Evolutionary conservation across 92 coral and sea anemone genomes (phyloP).

Genomic region (Chrysogorgia sp.): DNA sequence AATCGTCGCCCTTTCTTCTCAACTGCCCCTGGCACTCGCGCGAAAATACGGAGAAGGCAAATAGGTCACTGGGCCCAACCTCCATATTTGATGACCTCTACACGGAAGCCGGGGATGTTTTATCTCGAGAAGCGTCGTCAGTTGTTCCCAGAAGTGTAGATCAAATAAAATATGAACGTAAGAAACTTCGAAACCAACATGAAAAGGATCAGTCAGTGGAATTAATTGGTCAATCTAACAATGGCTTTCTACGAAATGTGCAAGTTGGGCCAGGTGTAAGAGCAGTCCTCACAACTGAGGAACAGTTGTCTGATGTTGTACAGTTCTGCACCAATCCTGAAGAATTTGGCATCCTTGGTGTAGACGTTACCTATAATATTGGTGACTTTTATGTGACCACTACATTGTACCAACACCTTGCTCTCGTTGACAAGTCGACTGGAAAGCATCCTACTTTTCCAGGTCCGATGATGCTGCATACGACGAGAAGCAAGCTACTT

Average conservation of each 20-base stretch:
- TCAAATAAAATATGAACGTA: constrained; percentile 53
- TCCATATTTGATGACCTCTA: constrained; percentile 54
- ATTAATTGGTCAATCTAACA: constrained; percentile 38
- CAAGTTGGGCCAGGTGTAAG: constrained; percentile 56
- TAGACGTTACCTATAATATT: constrained; percentile 56
- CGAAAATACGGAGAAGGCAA: constrained; percentile 42
- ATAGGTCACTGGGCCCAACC: constrained; percentile 44
- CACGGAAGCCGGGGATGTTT: constrained; percentile 52
- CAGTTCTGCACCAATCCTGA: constrained; percentile 48
- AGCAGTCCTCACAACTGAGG: constrained; percentile 51
- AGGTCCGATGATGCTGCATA: constrained; percentile 46
- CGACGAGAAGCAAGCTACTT: constrained; percentile 11
- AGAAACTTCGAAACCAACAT: constrained; percentile 50
- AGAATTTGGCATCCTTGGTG: constrained; percentile 39
- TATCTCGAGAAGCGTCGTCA: constrained; percentile 30
- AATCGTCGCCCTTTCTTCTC: not conserved
- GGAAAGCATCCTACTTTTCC: constrained; percentile 50
- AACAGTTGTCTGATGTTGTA: constrained; percentile 53
- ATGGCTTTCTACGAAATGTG: constrained; percentile 41
- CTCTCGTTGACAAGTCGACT: constrained; percentile 43
- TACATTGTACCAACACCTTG: constrained; percentile 54
- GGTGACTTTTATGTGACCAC: constrained; percentile 54
- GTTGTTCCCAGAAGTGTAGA: constrained; percentile 48
- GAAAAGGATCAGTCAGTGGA: constrained; percentile 55
- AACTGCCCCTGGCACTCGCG: constrained; percentile 24